Evolutionary conservation across 2,113 vertebrate species (phyloP), one percentile per base, ranked within the genome.

Genomic region (Meleagris gallopavo): DNA sequence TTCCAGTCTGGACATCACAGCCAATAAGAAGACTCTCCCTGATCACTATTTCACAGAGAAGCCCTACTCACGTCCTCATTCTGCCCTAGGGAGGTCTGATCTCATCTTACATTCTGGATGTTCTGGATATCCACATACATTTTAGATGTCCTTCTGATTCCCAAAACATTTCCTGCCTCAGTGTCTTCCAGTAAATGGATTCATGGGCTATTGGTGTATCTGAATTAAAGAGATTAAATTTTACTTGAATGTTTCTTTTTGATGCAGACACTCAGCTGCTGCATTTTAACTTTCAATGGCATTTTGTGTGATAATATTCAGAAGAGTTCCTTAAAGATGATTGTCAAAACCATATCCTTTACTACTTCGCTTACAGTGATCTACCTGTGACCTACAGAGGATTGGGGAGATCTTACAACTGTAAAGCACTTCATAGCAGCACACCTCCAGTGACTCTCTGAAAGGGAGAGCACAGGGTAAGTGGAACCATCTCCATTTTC

Each of bases 401-500:
- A 18, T 8, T 41, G 2, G 8, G 52, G 32, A 1, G 1, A 55
- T 24, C 9, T 76, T 4, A 15, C 13, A 29, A 45, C 55, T 40
- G 52, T 2, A 13, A 40, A 9, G 6, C 8, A 3, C 18, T 58
- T 43, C 7, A 41, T 54, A 22, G 66, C 22, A 12, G 13, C 0
- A 5, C 2, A 2, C 9, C 52, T 24, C 13, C 57, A 4, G 45
- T 6, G 46, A 13, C 22, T 16, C 58, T 66, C 50, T 7, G 41
- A 7, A 9, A 0, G 1, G n/a, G 57, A 21, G 25, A 2, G 58
- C 60, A 13, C 27, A 2, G 24, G 6, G 8, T 2, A 9, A 76
- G 48, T 1, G 2, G 34, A 50, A 48, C 19, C 14, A 22, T 50
- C 67, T 45, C 17, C 38, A 40, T 22, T 52, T 52, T n/a, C n/a